Base-by-base conservation (phyloP, 2,797 vertebrate species). In the Margarornis squamiger region DNA sequence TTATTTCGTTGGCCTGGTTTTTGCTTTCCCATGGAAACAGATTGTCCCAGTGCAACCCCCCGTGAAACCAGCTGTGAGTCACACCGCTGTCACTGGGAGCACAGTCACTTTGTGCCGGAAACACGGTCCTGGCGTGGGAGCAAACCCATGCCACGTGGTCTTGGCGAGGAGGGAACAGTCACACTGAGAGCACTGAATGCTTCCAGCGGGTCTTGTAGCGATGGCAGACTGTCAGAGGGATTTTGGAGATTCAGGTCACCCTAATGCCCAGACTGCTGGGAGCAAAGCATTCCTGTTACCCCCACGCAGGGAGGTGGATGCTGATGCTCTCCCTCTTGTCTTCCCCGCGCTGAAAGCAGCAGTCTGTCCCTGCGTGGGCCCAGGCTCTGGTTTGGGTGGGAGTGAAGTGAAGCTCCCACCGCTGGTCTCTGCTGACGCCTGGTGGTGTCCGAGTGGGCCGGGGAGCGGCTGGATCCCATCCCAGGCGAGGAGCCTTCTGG, bases 341-440 rank as follows among this genome's bases (percentile, higher is more conserved):
- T 34, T 29, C 68, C 52, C 32, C 1, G 3, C 3, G 4, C 55
- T n/a, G 23, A 57, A 48, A 39, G 61, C 59, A 38, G 29, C 1
- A 3, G 10, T 2, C 51, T 43, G 51, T 43, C 58, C 67, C 62
- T n/a, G 14, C 61, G 2, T 3, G 34, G 17, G 26, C 46, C 29
- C 23, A 12, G 43, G 36, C 72, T 58, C 45, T 1, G 68, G 12
- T 27, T 39, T 17, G 1, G 1, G 39, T 6, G 81, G 59, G 39
- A 71, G 48, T 3, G 12, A 14, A 71, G 48, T 3, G 12, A 12
- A 29, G 72, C 63, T 39, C 29, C 14, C 9, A 6, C 55, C 0
- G 9, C 2, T 0, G 80, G 94, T 36, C 95, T 95, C 81, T 96
- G 92, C 93, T 96, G 94, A 86, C 90, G 58, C 94, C 95, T 97